Percentiles rank a stretch among this genome's conserved stretches.
Evolutionary conservation across 1,140 invertebrate genomes (phyloP).

Genomic region (Bilobella aurantiaca): DNA sequence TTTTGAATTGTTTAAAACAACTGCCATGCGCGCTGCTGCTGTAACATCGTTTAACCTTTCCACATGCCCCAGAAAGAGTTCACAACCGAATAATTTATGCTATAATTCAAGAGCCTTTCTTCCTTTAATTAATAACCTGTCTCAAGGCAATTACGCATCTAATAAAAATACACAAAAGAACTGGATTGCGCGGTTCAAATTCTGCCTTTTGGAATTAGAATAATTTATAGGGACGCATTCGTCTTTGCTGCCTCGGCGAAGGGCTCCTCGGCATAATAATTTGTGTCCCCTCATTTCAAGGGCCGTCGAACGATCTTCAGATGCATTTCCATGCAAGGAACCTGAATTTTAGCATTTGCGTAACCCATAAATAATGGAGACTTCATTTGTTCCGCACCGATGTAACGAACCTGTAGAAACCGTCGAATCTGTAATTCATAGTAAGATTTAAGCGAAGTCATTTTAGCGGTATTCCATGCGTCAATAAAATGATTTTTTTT

Average conservation of each 20-base stretch:
- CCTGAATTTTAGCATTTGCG: neutral
- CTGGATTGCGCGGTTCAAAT: neutral
- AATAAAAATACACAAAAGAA: neutral
- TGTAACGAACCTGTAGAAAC: no score
- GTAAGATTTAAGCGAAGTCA: no score
- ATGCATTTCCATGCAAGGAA: neutral
- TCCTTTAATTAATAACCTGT: neutral
- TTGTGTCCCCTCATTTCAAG: neutral
- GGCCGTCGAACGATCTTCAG: neutral
- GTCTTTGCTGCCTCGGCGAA: neutral
- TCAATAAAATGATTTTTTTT: no score
- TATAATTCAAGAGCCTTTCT: neutral
- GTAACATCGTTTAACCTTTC: no score
- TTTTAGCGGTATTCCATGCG: no score
- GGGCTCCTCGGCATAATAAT: neutral
- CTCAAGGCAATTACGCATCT: neutral
- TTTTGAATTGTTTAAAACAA: no score
- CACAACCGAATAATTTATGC: neutral
- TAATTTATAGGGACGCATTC: neutral
- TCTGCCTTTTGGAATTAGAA: neutral
- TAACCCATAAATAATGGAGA: neutral
- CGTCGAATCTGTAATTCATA: no score
- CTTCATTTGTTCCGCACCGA: neutral
- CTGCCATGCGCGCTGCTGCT: no score
- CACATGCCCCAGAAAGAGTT: no score